Conservation (phyloP, 2,113 vertebrate genomes). For the Ictalurus punctatus region DNA sequence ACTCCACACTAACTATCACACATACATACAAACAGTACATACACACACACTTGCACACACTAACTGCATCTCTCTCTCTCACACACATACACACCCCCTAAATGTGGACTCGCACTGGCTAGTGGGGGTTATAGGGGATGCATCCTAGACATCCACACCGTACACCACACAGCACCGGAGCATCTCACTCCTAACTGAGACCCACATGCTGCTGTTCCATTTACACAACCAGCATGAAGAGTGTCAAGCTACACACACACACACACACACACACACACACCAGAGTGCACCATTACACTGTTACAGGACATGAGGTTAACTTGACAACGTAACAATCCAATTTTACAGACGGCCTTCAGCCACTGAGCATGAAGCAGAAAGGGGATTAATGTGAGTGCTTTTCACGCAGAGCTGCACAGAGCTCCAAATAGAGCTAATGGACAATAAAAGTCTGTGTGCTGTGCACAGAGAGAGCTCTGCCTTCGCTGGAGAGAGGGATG, state of each 20-base stretch:
- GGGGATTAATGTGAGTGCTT: slow-evolving; percentile 41
- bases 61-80: too few species aligned
- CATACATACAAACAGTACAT: too few species aligned
- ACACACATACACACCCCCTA: not conserved
- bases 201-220: not conserved
- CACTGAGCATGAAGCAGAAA: slow-evolving; percentile 32
- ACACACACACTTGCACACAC: too few species aligned
- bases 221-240: not conserved
- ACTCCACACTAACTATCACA: not conserved
- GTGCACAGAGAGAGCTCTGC: slow-evolving; percentile 23
- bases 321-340: slow-evolving; percentile 29
- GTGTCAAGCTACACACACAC: not conserved
- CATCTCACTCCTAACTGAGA: not conserved
- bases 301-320: slow-evolving; percentile 30
- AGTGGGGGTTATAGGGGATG: not conserved
- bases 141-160: not conserved
- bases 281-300: slow-evolving; percentile 3
- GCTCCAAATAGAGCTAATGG: slow-evolving; percentile 55
- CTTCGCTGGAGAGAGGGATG: slow-evolving; percentile 1
- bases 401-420: slow-evolving; percentile 34
- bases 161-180: not conserved
- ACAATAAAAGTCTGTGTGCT: slow-evolving; percentile 53
- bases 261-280: not conserved
- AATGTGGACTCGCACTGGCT: not conserved
- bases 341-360: slow-evolving; percentile 35